These are phyloP conservation scores for Mastacembelus armatus DNA, from an alignment of 2,797 vertebrate genomes.

Conservation along the genomic window DNA sequence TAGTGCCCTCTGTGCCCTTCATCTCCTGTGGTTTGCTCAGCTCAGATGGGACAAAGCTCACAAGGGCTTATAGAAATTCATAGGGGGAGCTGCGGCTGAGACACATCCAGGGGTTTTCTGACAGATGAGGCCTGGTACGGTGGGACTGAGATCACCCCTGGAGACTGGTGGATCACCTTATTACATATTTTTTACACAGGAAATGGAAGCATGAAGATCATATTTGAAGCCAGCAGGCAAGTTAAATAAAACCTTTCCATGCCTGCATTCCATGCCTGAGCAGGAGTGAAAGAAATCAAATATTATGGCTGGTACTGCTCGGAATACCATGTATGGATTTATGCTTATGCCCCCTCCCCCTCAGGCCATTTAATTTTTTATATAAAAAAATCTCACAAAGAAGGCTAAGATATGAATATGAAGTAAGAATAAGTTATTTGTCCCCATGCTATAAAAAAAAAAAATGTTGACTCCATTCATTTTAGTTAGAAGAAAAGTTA, in stretches of 20 bases:
- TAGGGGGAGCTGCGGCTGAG: constrained; percentile 18
- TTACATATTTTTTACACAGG: constrained; percentile 57
- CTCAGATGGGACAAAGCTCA: constrained; percentile 68
- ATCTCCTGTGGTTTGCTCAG: constrained; percentile 71
- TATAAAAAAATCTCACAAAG: too few species aligned
- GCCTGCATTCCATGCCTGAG: constrained; percentile 2
- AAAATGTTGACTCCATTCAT: too few species aligned
- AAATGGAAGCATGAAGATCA: constrained; percentile 41
- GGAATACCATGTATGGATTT: constrained; percentile 30
- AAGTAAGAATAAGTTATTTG: too few species aligned
- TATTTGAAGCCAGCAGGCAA: constrained; percentile 30
- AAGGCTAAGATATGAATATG: too few species aligned
- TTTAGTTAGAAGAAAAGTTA: too few species aligned
- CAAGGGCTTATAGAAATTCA: constrained; percentile 61
- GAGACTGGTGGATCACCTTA: constrained; percentile 50
- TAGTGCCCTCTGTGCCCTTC: constrained; percentile 62
- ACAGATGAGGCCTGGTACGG: constrained; percentile 43
- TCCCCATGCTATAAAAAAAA: too few species aligned
- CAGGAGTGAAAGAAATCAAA: constrained; percentile 17
- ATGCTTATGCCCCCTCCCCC: constrained; percentile 5
- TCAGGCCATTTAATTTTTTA: too few species aligned
- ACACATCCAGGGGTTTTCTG: constrained; percentile 43
- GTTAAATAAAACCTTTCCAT: constrained; percentile 18
- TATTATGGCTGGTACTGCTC: background rate
- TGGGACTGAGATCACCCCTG: constrained; percentile 7